Evolutionary conservation across 92 coral and sea anemone genomes (phyloP).

Genomic region (Hydrozoanthus gracilis): DNA sequence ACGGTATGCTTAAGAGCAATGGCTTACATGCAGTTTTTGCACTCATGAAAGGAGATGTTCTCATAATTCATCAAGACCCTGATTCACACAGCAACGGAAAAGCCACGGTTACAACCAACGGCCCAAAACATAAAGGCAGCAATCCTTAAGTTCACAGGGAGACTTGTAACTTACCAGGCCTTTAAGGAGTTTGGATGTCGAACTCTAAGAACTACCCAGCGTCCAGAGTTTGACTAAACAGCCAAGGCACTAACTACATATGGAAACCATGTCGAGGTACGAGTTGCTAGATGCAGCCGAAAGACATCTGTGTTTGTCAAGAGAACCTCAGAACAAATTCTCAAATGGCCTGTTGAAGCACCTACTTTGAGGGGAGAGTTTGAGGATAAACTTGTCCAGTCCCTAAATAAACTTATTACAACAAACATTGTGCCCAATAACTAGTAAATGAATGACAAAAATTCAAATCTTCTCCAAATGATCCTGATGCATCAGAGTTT

Average conservation of each 20-base stretch:
- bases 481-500: slow-evolving; percentile 36
- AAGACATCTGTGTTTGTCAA: not conserved
- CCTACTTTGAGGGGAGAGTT: not conserved
- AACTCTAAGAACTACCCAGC: not conserved
- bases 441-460: no score
- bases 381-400: not conserved
- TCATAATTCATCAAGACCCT: not conserved
- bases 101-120: not conserved
- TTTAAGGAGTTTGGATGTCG: not conserved
- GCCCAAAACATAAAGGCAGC: not conserved
- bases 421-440: not conserved
- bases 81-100: not conserved
- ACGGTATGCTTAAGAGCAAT: no score
- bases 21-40: no score
- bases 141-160: not conserved
- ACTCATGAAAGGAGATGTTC: not conserved
- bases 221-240: not conserved
- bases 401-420: not conserved
- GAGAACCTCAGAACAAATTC: not conserved
- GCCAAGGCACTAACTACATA: not conserved
- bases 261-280: not conserved
- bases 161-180: not conserved
- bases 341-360: not conserved
- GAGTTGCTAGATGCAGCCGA: not conserved
- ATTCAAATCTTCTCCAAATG: not conserved